These are phyloP conservation scores for Pangasius macronema DNA, from an alignment of 2,797 vertebrate genomes.

Conservation along the genomic window DNA sequence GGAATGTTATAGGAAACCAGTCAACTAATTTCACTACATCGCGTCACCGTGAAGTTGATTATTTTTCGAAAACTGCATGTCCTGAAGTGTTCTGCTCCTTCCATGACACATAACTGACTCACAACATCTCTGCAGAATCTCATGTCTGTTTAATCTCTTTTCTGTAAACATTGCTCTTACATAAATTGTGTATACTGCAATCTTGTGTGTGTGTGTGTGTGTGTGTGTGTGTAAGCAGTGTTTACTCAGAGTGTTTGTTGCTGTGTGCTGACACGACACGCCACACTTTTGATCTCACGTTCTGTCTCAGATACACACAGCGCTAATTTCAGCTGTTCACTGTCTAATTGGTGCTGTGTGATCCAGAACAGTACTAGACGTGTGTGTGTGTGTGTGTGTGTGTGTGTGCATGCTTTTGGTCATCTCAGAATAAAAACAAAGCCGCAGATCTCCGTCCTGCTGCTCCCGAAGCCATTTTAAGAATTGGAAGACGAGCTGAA, in stretches of 20 bases:
- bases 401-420: slow-evolving; percentile 35
- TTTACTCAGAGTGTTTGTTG: background rate
- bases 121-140: background rate
- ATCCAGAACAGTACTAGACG: slow-evolving; percentile 18
- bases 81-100: background rate
- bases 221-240: background rate
- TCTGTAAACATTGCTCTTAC: background rate
- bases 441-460: slow-evolving; percentile 30
- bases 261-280: slow-evolving; percentile 8
- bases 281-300: slow-evolving; percentile 20
- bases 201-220: background rate
- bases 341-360: slow-evolving; percentile 33
- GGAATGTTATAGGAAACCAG: background rate
- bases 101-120: background rate
- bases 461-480: slow-evolving; percentile 31
- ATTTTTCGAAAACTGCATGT: background rate
- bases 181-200: background rate
- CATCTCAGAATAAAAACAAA: slow-evolving; percentile 43
- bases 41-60: background rate
- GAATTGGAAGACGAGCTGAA: slow-evolving; percentile 11
- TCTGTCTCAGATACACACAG: slow-evolving; percentile 4
- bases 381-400: slow-evolving; percentile 8
- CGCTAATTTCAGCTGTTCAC: slow-evolving; percentile 5
- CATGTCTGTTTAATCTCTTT: too few relatives aligned
- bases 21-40: background rate